Evolutionary conservation across 2,113 vertebrate species (phyloP), one percentile per base, ranked within the genome.

Genomic region (Pyrgilauda ruficollis): DNA sequence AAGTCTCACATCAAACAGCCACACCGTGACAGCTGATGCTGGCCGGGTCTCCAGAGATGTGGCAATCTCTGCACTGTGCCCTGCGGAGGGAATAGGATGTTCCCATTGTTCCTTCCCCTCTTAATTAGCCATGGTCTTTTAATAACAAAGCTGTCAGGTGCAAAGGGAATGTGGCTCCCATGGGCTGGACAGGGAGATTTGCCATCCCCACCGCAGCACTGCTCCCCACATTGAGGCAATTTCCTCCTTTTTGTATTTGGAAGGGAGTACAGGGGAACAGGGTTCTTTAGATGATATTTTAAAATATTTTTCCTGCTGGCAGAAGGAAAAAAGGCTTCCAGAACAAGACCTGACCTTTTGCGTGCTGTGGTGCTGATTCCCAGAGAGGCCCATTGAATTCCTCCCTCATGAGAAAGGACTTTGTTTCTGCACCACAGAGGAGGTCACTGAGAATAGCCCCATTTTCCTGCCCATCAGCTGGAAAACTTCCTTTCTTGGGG

Each of bases 321-420:
- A 91, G 47, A 69, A 83, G 27, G 66, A 91, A 35, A 46, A 92
- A 79, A 90, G 30, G 27, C 56, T 83, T 86, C 73, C 33, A 92
- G 82, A 90, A 80, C 0, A 3, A 88, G 92, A 80, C 13, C 44
- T 88, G 92, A 90, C 87, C 88, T 94, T 94, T 90, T 47, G 50
- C 0, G 1, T 70, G 78, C 68, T 0, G 6, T 0, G 0, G 39
- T 12, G 15, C 52, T 2, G 5, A 77, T 61, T 95, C 72, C 81
- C 90, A 74, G 84, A 2, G 37, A 70, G 79, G 83, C 75, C 59
- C 1, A 0, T 52, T 5, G 8, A 91, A 89, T 95, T 93, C 93
- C 66, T 96, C 75, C 85, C 83, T 92, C 83, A 74, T 67, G 91
- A 96, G 82, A 74, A 94, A 86, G 58, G 92, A 87, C 82, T 87